phyloP scores from a whole-genome alignment of 1,140 invertebrate genomes.

The Microplitis mediator region DNA sequence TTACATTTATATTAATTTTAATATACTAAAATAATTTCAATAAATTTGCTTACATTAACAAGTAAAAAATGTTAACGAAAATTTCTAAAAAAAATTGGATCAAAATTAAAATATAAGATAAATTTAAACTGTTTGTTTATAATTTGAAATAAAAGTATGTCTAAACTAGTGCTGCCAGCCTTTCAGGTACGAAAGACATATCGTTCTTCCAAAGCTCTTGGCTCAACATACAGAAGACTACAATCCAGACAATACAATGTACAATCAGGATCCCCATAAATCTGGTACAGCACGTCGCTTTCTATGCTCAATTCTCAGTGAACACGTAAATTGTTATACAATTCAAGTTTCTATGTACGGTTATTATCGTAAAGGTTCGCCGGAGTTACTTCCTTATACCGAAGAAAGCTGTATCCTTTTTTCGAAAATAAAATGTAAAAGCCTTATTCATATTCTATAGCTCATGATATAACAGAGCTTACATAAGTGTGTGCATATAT shows the following conservation, averaged over 20 bases:
- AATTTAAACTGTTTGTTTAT: neutral
- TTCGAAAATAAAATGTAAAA: neutral
- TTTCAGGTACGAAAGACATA: conserved; percentile 80
- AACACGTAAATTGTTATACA: conserved; percentile 83
- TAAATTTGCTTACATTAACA: no score
- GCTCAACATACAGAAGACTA: conserved; percentile 85
- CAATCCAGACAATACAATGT: conserved; percentile 80
- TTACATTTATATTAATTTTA: no score
- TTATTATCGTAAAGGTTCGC: conserved; percentile 70
- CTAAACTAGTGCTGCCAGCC: conserved; percentile 29
- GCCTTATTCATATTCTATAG: no score
- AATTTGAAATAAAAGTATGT: neutral
- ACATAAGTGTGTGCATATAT: no score
- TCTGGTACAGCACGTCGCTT: conserved; percentile 85
- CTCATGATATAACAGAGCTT: no score
- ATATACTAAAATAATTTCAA: no score
- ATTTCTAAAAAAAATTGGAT: no score
- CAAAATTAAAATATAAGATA: neutral
- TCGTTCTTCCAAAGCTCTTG: conserved; percentile 89
- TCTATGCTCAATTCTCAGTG: conserved; percentile 70
- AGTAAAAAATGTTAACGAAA: neutral
- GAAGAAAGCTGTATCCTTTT: conserved; percentile 91
- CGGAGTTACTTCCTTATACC: conserved; percentile 79
- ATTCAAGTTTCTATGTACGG: conserved; percentile 87
- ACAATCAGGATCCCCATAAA: conserved; percentile 86